These are phyloP conservation scores for Ophion ellenae DNA, from an alignment of 2,888 invertebrate genomes.

Conservation along the genomic window DNA sequence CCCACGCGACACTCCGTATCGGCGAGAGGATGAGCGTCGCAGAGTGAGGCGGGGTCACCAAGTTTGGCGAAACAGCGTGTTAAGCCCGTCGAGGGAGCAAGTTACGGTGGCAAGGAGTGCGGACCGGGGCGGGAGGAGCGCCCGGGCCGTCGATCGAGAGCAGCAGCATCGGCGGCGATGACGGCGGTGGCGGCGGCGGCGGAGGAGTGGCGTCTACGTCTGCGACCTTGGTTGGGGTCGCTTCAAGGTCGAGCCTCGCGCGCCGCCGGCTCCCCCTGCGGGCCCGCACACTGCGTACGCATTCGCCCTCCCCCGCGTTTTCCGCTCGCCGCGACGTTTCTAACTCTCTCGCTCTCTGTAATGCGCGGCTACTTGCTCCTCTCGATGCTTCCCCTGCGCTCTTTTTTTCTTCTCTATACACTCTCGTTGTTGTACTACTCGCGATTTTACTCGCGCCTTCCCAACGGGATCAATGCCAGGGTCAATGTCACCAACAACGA, in stretches of 20 bases:
- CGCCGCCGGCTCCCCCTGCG: slow-evolving; percentile 64
- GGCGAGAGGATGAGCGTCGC: slow-evolving; percentile 11
- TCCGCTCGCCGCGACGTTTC: background rate
- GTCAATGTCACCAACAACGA: slow-evolving; percentile 78
- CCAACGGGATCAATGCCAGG: slow-evolving; percentile 80
- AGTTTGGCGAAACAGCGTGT: slow-evolving; percentile 47
- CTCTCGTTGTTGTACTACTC: slow-evolving; percentile 27
- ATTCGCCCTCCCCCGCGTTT: slow-evolving; percentile 49
- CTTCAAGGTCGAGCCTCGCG: slow-evolving; percentile 76
- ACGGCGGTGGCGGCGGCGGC: slow-evolving; percentile 38
- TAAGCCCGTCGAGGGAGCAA: slow-evolving; percentile 8
- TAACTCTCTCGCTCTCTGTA: slow-evolving; percentile 21
- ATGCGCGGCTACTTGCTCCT: too few species aligned
- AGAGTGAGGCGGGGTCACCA: slow-evolving; percentile 37
- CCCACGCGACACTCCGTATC: slow-evolving; percentile 43
- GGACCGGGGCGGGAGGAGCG: slow-evolving; percentile 53
- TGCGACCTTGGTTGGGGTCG: slow-evolving; percentile 78
- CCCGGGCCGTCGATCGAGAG: slow-evolving; percentile 55
- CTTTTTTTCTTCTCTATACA: background rate
- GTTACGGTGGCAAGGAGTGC: slow-evolving; percentile 16
- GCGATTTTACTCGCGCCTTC: slow-evolving; percentile 20
- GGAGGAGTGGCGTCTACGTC: slow-evolving; percentile 76
- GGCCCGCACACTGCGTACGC: slow-evolving; percentile 69
- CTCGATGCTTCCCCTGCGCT: background rate
- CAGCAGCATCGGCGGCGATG: slow-evolving; percentile 34